Percentiles rank a stretch among this genome's conserved stretches.
Evolutionary conservation across 1,140 invertebrate species (phyloP).

Genomic region (Bemisia tabaci): DNA sequence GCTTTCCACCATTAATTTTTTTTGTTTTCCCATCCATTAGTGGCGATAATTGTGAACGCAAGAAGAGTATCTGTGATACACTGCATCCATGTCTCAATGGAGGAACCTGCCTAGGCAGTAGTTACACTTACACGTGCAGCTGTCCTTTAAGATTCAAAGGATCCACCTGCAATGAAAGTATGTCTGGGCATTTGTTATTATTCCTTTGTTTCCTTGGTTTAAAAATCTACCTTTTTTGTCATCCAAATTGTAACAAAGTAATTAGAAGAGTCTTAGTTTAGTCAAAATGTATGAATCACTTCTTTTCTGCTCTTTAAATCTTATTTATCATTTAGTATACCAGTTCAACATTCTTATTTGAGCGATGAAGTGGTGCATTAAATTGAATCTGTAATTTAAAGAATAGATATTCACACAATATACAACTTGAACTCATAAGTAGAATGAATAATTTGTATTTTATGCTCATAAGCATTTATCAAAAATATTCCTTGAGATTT

Average conservation of each 20-base stretch:
- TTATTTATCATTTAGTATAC: not conserved
- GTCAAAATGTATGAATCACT: not conserved
- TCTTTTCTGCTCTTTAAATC: not conserved
- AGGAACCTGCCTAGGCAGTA: slow-evolving; percentile 52
- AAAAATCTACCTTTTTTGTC: too few species aligned
- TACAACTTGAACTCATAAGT: too few species aligned
- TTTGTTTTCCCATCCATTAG: slow-evolving; percentile 14
- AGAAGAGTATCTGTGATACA: slow-evolving; percentile 42
- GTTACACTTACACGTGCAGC: slow-evolving; percentile 52
- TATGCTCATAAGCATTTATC: too few species aligned
- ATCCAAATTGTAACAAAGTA: too few species aligned
- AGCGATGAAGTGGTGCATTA: too few species aligned
- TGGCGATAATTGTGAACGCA: slow-evolving; percentile 54
- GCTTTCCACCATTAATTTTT: too few species aligned
- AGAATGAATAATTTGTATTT: too few species aligned
- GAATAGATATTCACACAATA: too few species aligned
- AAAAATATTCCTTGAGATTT: too few species aligned
- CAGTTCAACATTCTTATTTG: too few species aligned
- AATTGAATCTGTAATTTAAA: too few species aligned
- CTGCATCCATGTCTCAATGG: slow-evolving; percentile 61
- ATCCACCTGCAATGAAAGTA: slow-evolving; percentile 59
- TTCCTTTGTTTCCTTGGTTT: too few species aligned
- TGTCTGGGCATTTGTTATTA: slow-evolving; percentile 27
- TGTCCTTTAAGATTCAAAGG: slow-evolving; percentile 66
- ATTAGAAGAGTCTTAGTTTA: not conserved